phyloP scores from a whole-genome alignment of 2,797 vertebrate species.

The Florisuga fusca region DNA sequence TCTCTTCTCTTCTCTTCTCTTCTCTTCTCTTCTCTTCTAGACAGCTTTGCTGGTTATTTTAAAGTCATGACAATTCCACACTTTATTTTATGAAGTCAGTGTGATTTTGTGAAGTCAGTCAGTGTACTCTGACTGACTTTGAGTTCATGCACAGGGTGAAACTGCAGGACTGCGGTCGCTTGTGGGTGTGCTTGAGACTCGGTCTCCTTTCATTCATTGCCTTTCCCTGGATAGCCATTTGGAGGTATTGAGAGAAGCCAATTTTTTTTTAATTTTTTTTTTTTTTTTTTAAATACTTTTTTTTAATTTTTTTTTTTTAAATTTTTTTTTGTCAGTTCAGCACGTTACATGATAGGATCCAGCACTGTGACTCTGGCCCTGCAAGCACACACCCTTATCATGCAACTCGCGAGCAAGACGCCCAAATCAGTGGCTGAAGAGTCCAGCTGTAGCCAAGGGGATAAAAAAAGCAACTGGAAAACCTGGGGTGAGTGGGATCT shows the following conservation, averaged over 20 bases:
- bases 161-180: not conserved
- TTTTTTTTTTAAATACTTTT: too few relatives aligned
- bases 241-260: not conserved
- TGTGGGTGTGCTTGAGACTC: not conserved
- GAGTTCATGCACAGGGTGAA: not conserved
- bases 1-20: too few relatives aligned
- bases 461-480: conserved; percentile 11
- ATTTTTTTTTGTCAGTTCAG: not conserved
- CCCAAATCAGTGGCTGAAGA: not conserved
- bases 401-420: not conserved
- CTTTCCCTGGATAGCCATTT: not conserved
- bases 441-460: not conserved
- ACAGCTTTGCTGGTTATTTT: not conserved
- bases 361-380: not conserved
- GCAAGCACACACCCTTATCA: not conserved
- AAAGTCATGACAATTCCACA: not conserved
- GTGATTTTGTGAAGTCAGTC: too few relatives aligned
- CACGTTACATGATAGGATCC: not conserved
- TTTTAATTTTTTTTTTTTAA: too few relatives aligned
- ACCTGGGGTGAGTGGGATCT: not conserved
- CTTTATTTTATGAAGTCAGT: not conserved
- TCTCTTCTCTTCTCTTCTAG: too few relatives aligned
- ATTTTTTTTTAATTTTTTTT: not conserved
- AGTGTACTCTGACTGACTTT: not conserved
- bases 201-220: not conserved